Conservation (phyloP, 2,888 invertebrate species). For the Creontiades dilutus region DNA sequence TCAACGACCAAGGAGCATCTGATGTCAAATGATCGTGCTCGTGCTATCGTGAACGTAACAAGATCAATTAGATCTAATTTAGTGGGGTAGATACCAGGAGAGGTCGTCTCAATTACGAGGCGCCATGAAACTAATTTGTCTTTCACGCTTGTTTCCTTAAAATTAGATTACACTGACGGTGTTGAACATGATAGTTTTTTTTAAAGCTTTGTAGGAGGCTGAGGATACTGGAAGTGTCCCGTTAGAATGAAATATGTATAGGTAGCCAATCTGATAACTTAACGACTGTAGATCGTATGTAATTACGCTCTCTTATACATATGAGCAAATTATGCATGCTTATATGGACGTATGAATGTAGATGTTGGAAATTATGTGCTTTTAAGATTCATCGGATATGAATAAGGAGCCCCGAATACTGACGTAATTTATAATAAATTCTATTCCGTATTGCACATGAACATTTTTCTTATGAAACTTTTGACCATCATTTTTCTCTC, state of each 20-base stretch:
- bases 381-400: too few species aligned
- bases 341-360: too few species aligned
- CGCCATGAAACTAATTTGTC: conserved; percentile 41
- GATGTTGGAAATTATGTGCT: too few species aligned
- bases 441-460: too few species aligned
- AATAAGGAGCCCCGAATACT: too few species aligned
- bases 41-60: neutral
- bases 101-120: conserved; percentile 49
- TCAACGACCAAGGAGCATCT: neutral
- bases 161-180: neutral
- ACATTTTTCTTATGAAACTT: too few species aligned
- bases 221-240: neutral
- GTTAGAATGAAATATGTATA: neutral
- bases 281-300: too few species aligned
- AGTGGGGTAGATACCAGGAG: conserved; percentile 14
- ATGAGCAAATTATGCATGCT: too few species aligned
- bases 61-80: conserved; percentile 29
- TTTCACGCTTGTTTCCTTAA: neutral
- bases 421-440: too few species aligned
- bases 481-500: too few species aligned
- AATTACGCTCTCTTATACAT: too few species aligned
- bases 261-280: too few species aligned
- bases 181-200: neutral
- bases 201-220: neutral
- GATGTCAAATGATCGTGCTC: neutral